These are phyloP conservation scores for Drosophila prolongata DNA, from an alignment of 2,888 invertebrate species.

Conservation along the genomic window DNA sequence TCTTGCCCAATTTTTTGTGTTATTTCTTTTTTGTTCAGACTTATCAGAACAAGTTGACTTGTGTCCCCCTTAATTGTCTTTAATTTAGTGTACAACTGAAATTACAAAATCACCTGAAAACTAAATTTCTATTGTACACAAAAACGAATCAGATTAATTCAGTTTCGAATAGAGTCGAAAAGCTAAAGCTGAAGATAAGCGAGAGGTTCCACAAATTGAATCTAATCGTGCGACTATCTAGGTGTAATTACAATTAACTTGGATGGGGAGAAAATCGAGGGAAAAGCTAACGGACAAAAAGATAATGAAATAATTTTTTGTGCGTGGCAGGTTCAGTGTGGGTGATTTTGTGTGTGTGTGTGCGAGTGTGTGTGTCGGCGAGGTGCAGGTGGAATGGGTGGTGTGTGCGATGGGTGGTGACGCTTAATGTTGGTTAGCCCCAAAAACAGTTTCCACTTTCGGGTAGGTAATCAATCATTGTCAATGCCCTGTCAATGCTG, in stretches of 20 bases:
- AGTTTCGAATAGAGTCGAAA: conserved; percentile 27
- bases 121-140: conserved; percentile 42
- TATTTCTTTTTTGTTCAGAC: neutral
- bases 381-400: conserved; percentile 38
- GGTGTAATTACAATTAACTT: conserved; percentile 78
- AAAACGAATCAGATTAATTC: conserved; percentile 66
- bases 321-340: conserved; percentile 31
- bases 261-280: conserved; percentile 28
- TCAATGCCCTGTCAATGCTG: conserved; percentile 81
- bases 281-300: conserved; percentile 67
- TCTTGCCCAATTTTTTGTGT: conserved; percentile 20
- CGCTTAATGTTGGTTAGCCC: conserved; percentile 53
- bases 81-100: conserved; percentile 70
- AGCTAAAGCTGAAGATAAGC: conserved; percentile 11
- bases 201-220: conserved; percentile 66
- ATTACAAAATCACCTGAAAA: conserved; percentile 68
- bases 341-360: conserved; percentile 22
- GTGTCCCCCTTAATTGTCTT: conserved; percentile 62
- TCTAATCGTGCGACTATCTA: conserved; percentile 76
- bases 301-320: conserved; percentile 72
- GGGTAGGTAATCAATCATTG: conserved; percentile 81
- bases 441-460: conserved; percentile 61
- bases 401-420: conserved; percentile 27
- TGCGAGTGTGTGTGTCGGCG: conserved; percentile 36
- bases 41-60: conserved; percentile 26